Percentiles rank a stretch among this genome's conserved stretches.
These are phyloP conservation scores for Apostichopus parvimensis DNA, from an alignment of 35 echinoderm and acorn worm species.

Conservation along the genomic window DNA sequence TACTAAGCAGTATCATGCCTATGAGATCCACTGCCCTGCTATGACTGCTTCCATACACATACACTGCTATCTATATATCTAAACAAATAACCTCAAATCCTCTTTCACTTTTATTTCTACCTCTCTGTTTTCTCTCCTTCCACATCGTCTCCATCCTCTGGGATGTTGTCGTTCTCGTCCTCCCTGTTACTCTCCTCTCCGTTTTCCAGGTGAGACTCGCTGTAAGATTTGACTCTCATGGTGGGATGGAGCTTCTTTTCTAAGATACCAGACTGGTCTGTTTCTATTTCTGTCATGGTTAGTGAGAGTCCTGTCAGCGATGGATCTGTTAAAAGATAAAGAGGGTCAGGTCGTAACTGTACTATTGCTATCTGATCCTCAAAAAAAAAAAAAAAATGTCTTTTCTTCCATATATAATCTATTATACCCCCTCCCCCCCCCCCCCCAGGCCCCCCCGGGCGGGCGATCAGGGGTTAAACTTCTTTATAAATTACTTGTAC, in stretches of 20 bases:
- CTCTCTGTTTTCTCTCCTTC: conserved; percentile 24
- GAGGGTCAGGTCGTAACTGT: background rate
- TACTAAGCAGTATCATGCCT: background rate
- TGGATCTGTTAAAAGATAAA: background rate
- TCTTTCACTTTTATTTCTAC: background rate
- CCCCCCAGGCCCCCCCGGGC: too few relatives aligned
- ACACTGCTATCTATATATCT: background rate
- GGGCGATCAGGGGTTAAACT: background rate
- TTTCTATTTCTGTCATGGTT: background rate
- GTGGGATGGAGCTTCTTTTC: background rate
- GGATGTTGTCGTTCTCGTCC: conserved; percentile 26
- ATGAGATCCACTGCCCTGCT: background rate
- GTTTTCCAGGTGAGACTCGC: background rate
- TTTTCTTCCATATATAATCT: background rate
- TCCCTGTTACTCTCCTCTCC: background rate
- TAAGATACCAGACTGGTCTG: background rate
- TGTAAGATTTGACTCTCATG: conserved; percentile 16
- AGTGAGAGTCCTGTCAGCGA: background rate
- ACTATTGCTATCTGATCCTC: background rate
- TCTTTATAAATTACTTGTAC: background rate
- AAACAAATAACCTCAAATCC: too few relatives aligned
- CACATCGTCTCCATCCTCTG: conserved; percentile 2
- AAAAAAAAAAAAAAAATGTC: background rate
- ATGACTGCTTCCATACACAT: background rate
- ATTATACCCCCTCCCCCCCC: background rate